Percentiles rank a stretch among this genome's conserved stretches.
Conservation (phyloP, 1,140 invertebrate species). For the Drosophila ananassae region DNA sequence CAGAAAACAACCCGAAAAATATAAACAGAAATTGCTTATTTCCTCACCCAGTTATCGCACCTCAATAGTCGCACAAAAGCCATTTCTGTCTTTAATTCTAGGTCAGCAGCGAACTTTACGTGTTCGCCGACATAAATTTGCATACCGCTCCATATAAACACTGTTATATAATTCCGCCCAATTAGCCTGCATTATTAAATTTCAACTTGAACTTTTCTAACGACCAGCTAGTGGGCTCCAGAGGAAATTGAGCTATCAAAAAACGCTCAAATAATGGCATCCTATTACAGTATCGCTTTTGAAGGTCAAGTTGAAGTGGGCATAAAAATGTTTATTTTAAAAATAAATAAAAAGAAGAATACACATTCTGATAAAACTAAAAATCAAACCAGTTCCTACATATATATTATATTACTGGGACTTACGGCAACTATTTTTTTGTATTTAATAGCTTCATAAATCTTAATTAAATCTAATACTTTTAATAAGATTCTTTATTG, state of each 20-base stretch:
- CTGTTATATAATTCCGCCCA: conserved; percentile 59
- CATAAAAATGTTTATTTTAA: background rate
- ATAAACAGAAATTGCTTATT: conserved; percentile 63
- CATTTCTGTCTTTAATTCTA: conserved; percentile 67
- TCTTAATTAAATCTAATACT: conserved; percentile 1
- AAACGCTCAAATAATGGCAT: conserved; percentile 35
- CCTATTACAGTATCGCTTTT: background rate
- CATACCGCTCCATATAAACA: conserved; percentile 51
- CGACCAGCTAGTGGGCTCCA: conserved; percentile 12
- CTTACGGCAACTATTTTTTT: background rate
- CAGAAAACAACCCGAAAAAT: conserved; percentile 52
- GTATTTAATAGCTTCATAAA: background rate
- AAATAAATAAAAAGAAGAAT: background rate
- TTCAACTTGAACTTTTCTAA: conserved; percentile 72
- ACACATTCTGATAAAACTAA: background rate
- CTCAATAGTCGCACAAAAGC: conserved; percentile 41
- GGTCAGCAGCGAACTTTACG: conserved; percentile 57
- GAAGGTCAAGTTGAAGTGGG: conserved; percentile 39
- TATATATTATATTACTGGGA: background rate
- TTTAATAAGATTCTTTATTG: conserved; percentile 12
- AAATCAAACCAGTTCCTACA: background rate
- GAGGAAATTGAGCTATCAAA: conserved; percentile 63
- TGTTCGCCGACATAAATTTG: conserved; percentile 57
- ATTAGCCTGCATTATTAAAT: conserved; percentile 71
- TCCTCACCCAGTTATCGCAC: conserved; percentile 72